These are phyloP conservation scores for Micronycteris hirsuta DNA, from an alignment of 2,113 vertebrate genomes.

Conservation along the genomic window DNA sequence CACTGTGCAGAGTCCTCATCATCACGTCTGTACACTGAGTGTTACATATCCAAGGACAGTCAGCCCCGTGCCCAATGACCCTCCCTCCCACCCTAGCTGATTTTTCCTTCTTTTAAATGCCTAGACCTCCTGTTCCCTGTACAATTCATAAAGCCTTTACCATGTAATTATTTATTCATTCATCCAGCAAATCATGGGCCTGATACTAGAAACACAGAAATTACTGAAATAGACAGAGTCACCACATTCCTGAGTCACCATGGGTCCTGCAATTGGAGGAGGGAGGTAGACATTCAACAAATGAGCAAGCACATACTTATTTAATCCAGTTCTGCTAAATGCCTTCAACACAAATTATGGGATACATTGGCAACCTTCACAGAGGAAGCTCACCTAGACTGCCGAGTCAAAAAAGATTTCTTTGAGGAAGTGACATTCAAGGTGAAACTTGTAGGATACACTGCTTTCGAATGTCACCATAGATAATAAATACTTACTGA, in stretches of 20 bases:
- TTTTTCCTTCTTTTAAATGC: slow-evolving; percentile 6
- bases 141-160: background rate
- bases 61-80: background rate
- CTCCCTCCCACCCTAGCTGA: background rate
- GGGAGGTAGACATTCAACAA: background rate
- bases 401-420: background rate
- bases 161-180: background rate
- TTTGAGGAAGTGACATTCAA: background rate
- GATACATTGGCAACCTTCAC: background rate
- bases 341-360: background rate
- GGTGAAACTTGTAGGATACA: background rate
- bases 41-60: background rate
- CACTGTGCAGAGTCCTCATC: background rate
- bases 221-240: background rate
- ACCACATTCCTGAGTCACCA: background rate
- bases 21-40: background rate
- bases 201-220: background rate
- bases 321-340: background rate
- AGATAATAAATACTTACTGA: background rate
- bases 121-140: background rate
- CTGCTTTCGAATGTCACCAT: background rate
- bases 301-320: background rate
- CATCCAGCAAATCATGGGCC: background rate
- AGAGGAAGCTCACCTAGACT: background rate
- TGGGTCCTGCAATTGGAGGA: background rate